Evolutionary conservation across 2,888 invertebrate species (phyloP), one percentile per base, ranked within the genome.

Genomic region (Diarsia dahlii): DNA sequence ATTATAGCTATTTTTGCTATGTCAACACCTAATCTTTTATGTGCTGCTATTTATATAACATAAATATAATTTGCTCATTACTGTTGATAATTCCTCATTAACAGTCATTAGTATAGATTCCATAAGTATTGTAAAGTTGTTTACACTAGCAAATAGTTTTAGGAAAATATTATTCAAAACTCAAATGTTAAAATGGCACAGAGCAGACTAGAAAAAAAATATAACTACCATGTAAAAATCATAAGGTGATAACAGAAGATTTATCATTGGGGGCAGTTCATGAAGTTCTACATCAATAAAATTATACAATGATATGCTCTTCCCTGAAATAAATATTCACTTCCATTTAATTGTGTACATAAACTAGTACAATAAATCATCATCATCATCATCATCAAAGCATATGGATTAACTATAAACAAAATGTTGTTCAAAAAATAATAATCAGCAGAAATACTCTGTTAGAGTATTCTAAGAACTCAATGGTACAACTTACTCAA

Each of bases 21-120:
- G 20, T 76, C 50, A 34, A 63, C 45, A 70, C 50, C 18, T 66
- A 58, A 69, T 74, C 45, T 39, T 39, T 39, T 39, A 79, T 52
- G 48, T 20, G 18, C 13, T 39, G 63, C 20, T 60, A 20, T 10
- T 20, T 60, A 15, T 66, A 67, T 34, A n/a, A 50, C 45, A 56
- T 80, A 67, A 80, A 52, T 52, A 58, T 80, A 76, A 80, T 80
- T n/a, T 52, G 65, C 48, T 69, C 34, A 63, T 62, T 70, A 56
- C 56, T 79, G n/a, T 62, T 12, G 1, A 28, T 70, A 56, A 67
- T 15, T 56, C 8, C 23, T 75, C 54, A 75, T 75, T 66, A 66
- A 63, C 34, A 39, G 34, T 48, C 56, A 58, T 71, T 67, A 69
- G 28, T 65, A 34, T 28, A 4, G 18, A 66, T 74, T 34, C 3